Base-by-base conservation (phyloP, 1,140 invertebrate genomes). In the Papilio polytes region DNA sequence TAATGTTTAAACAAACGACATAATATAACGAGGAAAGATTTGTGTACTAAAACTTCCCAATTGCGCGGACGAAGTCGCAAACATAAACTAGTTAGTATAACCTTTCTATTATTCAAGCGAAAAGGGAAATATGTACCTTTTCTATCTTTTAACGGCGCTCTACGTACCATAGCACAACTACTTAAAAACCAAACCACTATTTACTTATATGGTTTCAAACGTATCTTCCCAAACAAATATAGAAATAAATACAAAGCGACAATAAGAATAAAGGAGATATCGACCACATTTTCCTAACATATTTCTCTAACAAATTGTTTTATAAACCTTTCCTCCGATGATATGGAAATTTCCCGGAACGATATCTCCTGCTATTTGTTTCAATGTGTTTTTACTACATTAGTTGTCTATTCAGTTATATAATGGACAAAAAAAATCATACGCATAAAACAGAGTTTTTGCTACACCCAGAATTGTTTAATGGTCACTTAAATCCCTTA, bases 231-330 rank as follows among this genome's bases (percentile, higher is more conserved):
- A 66, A 66, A 66, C 15, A 66, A 31, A 66, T 66, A 66, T 22
- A 63, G 10, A 3, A n/a, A 26, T 63, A 66, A 4, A 66, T 31
- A 66, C 12, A 31, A 66, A 31, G 63, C 13, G 63, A 66, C 22
- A 66, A 66, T 66, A 66, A 66, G 63, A 26, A 66, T 31, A 66
- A 66, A 26, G 36, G 63, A 31, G 10, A 66, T 66, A 66, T 66
- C 12, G 63, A 66, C 31, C 22, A 66, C 63, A 66, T 66, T 66
- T 66, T 66, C 63, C 10, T 36, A 66, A 66, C 63, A 66, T 66
- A 66, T 66, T 66, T 66, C 63, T 66, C 63, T 66, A 66, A 66
- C 26, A 66, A 66, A 66, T 66, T 66, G 63, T 66, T 66, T 66
- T 66, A 66, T 66, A 66, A 66, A 66, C 63, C 63, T 66, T 66